Evolutionary conservation across 2,888 invertebrate genomes (phyloP), one percentile per base, ranked within the genome.

Genomic region (Brachynemurus nebulosus): DNA sequence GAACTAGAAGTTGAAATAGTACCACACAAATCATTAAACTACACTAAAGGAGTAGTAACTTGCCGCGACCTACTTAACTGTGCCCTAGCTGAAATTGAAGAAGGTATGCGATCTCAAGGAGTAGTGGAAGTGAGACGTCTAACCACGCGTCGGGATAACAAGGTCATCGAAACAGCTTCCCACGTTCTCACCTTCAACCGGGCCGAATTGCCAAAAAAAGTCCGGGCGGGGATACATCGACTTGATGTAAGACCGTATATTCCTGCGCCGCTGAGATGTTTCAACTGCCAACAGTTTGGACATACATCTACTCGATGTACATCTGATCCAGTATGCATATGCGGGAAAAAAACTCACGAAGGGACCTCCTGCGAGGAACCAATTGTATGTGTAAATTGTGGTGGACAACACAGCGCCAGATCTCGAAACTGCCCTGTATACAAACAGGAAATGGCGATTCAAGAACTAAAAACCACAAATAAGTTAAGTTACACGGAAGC

Each of bases 31-130:
- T 27, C 35, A 9, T 19, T 51, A 25, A 53, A 51, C 38, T 16
- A 11, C 3, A 39, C 6, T 50, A 43, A 42, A 43, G 51, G 52
- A 9, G 43, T 53, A 1, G 43, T 53, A 11, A 47, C 34, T 17
- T 51, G 50, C 18, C 27, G 47, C n/a, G 53, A 52, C 40, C 40
- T 53, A 16, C 38, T 52, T 5, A 51, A 52, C 20, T 50, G 51
- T 25, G 21, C 43, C 1, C 33, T 39, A 1, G 51, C 48, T 11
- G 49, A 53, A 35, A 51, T 52, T 2, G 2, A 9, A 4, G 41
- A 39, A 12, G 49, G 47, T 12, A 36, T 52, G 1, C 18, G 40
- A n/a, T 9, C 21, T 2, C 38, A 47, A 23, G 46, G 47, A n/a
- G 50, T 53, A 2, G 41, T 40, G 7, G 48, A 46, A 6, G 51